phyloP scores from a whole-genome alignment of 2,888 invertebrate genomes.

The Notodonta dromedarius region DNA sequence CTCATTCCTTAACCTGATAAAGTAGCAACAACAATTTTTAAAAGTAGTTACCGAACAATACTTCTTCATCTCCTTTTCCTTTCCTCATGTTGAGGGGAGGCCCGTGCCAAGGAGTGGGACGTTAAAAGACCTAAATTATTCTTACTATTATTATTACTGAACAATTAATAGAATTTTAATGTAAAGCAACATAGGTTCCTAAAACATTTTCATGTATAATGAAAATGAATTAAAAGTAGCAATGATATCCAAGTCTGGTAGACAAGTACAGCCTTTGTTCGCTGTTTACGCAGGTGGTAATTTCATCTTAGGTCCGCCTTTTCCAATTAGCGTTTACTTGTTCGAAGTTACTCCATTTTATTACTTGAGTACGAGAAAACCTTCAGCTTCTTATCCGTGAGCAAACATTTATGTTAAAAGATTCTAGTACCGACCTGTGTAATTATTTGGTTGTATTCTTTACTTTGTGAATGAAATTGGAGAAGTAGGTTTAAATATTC shows the following conservation, averaged over 20 bases:
- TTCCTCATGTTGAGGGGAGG: no score
- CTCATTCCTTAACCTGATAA: no score
- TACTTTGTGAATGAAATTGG: background rate
- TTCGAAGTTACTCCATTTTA: conserved; percentile 15
- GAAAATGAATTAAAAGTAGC: no score
- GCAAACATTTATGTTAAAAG: conserved; percentile 2
- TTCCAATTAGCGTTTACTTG: conserved; percentile 26
- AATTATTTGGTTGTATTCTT: background rate
- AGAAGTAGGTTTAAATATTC: background rate
- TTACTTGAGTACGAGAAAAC: conserved; percentile 8
- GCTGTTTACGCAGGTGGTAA: conserved; percentile 13
- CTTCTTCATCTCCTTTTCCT: no score
- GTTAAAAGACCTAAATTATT: no score
- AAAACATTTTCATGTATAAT: no score
- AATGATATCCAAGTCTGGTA: background rate
- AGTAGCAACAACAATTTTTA: no score
- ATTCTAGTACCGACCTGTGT: background rate
- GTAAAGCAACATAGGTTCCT: no score
- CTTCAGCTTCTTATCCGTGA: background rate
- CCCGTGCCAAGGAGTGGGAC: no score
- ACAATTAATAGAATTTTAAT: no score
- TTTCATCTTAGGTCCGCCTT: conserved; percentile 15
- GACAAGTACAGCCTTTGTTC: conserved; percentile 13
- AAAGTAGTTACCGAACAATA: no score
- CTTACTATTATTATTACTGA: no score